A percentile compares a stretch with the other conserved stretches of the same genome.
Conservation (phyloP, 2,113 vertebrate species). For the Fregata magnificens region DNA sequence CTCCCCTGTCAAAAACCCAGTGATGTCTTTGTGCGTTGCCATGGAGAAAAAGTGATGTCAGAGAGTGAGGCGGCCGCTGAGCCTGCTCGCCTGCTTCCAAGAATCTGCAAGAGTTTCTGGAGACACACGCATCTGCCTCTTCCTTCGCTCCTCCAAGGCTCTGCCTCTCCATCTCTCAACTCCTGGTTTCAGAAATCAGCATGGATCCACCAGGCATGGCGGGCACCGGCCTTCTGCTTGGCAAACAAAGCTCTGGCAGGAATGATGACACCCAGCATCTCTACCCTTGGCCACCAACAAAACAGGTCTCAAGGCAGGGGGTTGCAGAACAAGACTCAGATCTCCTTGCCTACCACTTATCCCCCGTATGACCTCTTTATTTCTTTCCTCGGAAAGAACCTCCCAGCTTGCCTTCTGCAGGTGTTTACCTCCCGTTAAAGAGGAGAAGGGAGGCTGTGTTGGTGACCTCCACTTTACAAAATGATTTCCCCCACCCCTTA, state of each 20-base stretch:
- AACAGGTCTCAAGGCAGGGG: not conserved
- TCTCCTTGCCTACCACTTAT: not conserved
- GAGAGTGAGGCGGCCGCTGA: not conserved
- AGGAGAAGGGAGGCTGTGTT: not conserved
- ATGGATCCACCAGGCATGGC: not conserved
- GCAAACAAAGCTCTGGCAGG: not conserved
- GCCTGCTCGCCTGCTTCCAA: not conserved
- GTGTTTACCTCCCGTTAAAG: not conserved
- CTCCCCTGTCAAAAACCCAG: not conserved
- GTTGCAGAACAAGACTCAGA: not conserved
- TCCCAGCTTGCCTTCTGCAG: not conserved
- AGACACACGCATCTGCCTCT: not conserved
- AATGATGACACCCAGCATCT: not conserved
- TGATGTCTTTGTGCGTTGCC: not conserved
- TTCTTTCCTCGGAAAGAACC: not conserved
- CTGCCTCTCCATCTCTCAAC: not conserved
- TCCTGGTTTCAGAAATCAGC: not conserved
- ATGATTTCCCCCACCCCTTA: not conserved
- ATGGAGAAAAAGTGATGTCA: conserved; percentile 26
- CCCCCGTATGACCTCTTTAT: not conserved
- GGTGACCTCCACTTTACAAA: not conserved
- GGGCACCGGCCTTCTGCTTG: not conserved
- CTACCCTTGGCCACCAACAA: not conserved
- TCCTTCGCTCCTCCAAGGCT: not conserved
- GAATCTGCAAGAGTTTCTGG: not conserved